Evolutionary conservation across 1,140 invertebrate genomes (phyloP), one percentile per base, ranked within the genome.

Genomic region (Asobara japonica): DNA sequence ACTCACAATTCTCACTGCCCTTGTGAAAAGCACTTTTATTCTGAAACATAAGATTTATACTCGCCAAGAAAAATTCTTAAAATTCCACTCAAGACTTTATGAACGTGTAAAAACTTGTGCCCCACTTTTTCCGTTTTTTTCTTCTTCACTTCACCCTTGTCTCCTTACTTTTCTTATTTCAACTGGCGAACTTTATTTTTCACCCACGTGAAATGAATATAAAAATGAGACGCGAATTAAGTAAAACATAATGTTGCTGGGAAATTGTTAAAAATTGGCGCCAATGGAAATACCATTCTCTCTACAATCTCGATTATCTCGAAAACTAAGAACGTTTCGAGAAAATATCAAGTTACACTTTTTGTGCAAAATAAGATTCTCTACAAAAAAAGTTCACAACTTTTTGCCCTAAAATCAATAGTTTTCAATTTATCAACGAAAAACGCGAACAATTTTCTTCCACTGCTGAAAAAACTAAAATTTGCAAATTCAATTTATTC

Each of bases 21-120:
- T 16, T 16, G 18, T 45, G 18, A 45, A 45, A 16, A 41, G n/a
- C 41, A 7, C 18, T 56, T 56, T 25, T 56, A 56, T 56, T 56
- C 22, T 11, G 22, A 56, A 56, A 27, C 51, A 27, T 5, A 56
- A 56, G 51, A 56, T 56, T 56, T 56, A 56, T 56, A 13, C 7
- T 56, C 51, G 22, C 51, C 11, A 7, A 25, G 22, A 27, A n/a
- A n/a, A 56, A 25, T 56, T 27, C 22, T 56, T 56, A 56, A 56
- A 56, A 56, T 56, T 56, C 51, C 51, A 56, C 20, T 27, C 51
- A 56, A 56, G 20, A 56, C 51, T 56, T 56, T 56, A 56, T 27
- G 51, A 56, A 56, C 51, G 51, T 56, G 51, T 56, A 56, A 56
- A 45, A 56, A 56, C 51, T 56, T 56, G 3, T 56, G 51, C 51